phyloP scores from a whole-genome alignment of 1,140 invertebrate species.

The Papilio xuthus region DNA sequence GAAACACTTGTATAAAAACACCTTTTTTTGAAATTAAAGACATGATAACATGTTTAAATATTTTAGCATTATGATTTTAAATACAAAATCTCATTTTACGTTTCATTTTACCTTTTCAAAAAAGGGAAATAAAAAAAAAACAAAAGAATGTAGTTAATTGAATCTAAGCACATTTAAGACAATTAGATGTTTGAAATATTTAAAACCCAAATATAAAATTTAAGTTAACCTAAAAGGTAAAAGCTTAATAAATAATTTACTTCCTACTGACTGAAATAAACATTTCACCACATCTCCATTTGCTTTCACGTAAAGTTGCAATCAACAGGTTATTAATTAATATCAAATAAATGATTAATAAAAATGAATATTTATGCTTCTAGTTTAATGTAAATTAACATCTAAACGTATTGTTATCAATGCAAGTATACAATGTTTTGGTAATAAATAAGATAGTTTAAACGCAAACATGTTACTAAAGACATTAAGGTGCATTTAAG shows the following conservation, averaged over 20 bases:
- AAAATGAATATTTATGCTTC: not conserved
- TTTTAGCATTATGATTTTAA: too few species aligned
- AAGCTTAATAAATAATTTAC: constrained; percentile 34
- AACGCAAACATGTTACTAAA: too few species aligned
- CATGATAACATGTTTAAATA: too few species aligned
- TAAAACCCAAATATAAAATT: too few species aligned
- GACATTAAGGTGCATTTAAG: not conserved
- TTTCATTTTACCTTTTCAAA: too few species aligned
- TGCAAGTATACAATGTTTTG: not conserved
- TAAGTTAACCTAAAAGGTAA: too few species aligned
- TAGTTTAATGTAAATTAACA: not conserved
- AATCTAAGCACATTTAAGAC: too few species aligned
- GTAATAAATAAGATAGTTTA: not conserved
- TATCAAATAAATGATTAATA: constrained; percentile 3
- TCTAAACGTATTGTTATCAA: not conserved
- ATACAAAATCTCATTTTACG: too few species aligned
- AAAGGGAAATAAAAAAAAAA: too few species aligned
- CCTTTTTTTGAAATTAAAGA: too few species aligned
- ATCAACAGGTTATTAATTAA: constrained; percentile 27
- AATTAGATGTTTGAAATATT: too few species aligned
- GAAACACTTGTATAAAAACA: not conserved
- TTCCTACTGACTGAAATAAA: constrained; percentile 28
- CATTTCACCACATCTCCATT: constrained; percentile 11
- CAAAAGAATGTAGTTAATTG: too few species aligned
- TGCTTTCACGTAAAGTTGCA: constrained; percentile 4